Conservation (phyloP, 2,888 invertebrate genomes). For the Microplitis manilae region DNA sequence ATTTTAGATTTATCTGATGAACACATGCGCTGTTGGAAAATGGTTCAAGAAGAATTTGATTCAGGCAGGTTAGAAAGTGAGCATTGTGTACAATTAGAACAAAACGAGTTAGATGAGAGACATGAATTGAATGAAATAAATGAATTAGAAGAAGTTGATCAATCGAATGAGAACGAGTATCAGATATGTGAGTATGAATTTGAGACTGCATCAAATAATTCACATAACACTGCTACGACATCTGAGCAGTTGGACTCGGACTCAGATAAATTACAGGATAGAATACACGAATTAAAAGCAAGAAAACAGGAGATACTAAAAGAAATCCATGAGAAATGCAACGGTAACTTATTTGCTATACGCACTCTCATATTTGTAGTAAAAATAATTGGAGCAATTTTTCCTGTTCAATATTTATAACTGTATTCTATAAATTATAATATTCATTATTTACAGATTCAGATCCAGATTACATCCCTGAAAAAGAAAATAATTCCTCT, state of each 20-base stretch:
- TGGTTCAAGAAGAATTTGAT: neutral
- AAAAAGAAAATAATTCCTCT: neutral
- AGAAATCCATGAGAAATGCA: too few species aligned
- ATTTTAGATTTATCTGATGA: conserved; percentile 12
- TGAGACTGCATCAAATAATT: too few species aligned
- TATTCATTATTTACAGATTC: conserved; percentile 2
- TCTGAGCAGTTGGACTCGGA: too few species aligned
- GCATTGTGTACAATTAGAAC: neutral
- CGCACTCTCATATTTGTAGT: neutral
- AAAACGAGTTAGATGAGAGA: neutral
- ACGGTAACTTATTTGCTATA: too few species aligned
- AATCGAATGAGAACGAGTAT: too few species aligned
- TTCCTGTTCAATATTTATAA: neutral
- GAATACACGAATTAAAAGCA: too few species aligned
- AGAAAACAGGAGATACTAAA: too few species aligned
- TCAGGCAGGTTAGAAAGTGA: neutral
- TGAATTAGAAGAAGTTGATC: neutral
- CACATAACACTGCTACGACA: too few species aligned
- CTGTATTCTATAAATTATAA: neutral
- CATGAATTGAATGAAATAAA: neutral
- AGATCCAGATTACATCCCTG: neutral
- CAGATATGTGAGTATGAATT: too few species aligned
- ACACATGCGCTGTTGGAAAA: neutral
- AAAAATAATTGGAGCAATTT: neutral
- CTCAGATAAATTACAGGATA: too few species aligned